Percentiles rank a stretch among this genome's conserved stretches.
These are phyloP conservation scores for Lacanobia wlatinum DNA, from an alignment of 2,888 invertebrate genomes.

Conservation along the genomic window DNA sequence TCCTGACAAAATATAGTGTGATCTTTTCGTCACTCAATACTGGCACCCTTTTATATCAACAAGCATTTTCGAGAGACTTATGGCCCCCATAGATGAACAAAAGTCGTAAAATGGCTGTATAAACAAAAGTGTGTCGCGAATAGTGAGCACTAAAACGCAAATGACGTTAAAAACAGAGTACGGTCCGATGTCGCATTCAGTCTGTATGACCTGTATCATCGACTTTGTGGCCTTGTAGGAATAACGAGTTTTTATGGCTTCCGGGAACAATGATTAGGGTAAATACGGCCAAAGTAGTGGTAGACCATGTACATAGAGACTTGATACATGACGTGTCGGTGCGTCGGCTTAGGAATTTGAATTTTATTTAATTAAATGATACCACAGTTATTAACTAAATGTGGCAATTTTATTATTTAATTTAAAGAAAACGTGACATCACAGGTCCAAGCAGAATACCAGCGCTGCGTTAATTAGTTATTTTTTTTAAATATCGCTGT, in stretches of 20 bases:
- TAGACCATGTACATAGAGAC: not conserved
- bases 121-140: slow-evolving; percentile 56
- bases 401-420: too few relatives aligned
- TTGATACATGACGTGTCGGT: too few relatives aligned
- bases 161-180: slow-evolving; percentile 56
- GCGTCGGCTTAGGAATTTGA: too few relatives aligned
- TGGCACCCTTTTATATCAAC: slow-evolving; percentile 39
- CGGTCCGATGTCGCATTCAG: slow-evolving; percentile 18
- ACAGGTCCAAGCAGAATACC: too few relatives aligned
- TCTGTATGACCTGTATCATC: slow-evolving; percentile 19
- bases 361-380: too few relatives aligned
- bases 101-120: slow-evolving; percentile 52
- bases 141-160: slow-evolving; percentile 58
- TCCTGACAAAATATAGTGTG: not conserved
- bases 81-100: slow-evolving; percentile 26
- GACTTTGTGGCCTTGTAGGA: slow-evolving; percentile 6
- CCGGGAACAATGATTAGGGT: slow-evolving; percentile 6
- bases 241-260: slow-evolving; percentile 10
- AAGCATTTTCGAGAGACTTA: slow-evolving; percentile 28
- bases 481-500: too few relatives aligned
- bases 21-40: slow-evolving; percentile 18
- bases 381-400: too few relatives aligned
- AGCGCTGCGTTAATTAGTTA: too few relatives aligned
- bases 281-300: slow-evolving; percentile 10
- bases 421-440: too few relatives aligned